These are phyloP conservation scores for Acromyrmex heyeri DNA, from an alignment of 1,140 invertebrate genomes.

Conservation along the genomic window DNA sequence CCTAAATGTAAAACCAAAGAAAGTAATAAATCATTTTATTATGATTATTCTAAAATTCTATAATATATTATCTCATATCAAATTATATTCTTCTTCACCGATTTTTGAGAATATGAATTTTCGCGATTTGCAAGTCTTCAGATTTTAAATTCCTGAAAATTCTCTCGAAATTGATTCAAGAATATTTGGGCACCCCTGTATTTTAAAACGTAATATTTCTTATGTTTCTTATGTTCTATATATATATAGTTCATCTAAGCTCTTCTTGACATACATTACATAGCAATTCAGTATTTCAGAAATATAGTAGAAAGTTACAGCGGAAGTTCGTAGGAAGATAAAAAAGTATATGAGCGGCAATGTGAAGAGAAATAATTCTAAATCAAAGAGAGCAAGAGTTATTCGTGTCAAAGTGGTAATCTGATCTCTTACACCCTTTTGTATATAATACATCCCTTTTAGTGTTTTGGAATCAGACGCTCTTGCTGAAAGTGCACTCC, in stretches of 20 bases:
- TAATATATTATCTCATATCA: not conserved
- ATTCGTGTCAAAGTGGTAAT: conserved; percentile 44
- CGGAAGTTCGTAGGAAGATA: conserved; percentile 30
- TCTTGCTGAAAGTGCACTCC: conserved; percentile 44
- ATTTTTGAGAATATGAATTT: not conserved
- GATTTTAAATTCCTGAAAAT: not conserved
- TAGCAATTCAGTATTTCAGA: conserved; percentile 1
- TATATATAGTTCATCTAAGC: not conserved
- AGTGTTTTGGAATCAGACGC: conserved; percentile 56
- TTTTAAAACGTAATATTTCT: conserved; percentile 30
- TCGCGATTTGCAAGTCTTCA: not conserved
- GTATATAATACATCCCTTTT: conserved; percentile 55
- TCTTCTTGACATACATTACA: conserved; percentile 4
- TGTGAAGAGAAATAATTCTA: conserved; percentile 64
- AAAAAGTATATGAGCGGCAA: conserved; percentile 38
- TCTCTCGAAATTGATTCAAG: not conserved
- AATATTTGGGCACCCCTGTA: not conserved
- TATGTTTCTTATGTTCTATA: not conserved
- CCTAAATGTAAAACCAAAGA: not conserved
- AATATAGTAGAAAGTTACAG: conserved; percentile 40
- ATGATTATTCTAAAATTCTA: not conserved
- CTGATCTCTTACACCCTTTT: conserved; percentile 20
- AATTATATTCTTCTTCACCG: not conserved
- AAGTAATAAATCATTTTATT: not conserved
- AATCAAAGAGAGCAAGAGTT: conserved; percentile 64